Base-by-base conservation (phyloP, 1,140 invertebrate genomes). In the Adoxophyes honmai region DNA sequence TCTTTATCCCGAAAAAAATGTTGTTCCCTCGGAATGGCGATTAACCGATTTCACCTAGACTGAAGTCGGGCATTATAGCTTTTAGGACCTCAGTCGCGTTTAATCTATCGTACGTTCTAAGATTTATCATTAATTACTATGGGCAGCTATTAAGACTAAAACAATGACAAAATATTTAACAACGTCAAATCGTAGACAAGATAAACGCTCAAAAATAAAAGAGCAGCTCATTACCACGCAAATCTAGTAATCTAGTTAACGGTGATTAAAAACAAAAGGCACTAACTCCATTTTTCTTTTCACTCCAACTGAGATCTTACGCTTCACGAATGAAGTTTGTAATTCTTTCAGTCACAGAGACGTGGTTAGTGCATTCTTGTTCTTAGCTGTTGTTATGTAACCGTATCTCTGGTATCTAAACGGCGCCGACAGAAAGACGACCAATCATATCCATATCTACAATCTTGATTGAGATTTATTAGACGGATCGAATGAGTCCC, bases 401-500 rank as follows among this genome's bases (percentile, higher is more conserved):
- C 70, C 54, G 62, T 72, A 78, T 78, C 68, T 73, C 65, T 58
- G 68, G 70, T 63, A 73, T 76, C 66, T 62, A n/a, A 16, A 54
- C 62, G 73, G 71, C 74, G 81, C 81, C 79, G 76, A 84, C 81
- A 86, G 75, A 75, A 66, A 68, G 66, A 65, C 65, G 66, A 65
- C 78, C 83, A 73, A 80, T 80, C 84, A 82, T 82, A 85, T 81
- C 76, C 42, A 71, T 75, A 77, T 81, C 78, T 68, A 55, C 52
- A 57, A 85, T 86, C 82, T 86, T 86, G 82, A 86, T 86, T 81
- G 77, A 86, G 82, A 86, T 86, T 86, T 86, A 86, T 86, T 83
- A 69, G 77, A 65, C 77, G 69, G 69, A 75, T 76, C 71, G 64
- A 52, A 58, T 64, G 57, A 67, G 68, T 65, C 72, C 62, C 59